Conservation (phyloP, 2,888 invertebrate species). For the Drosophila greeni region DNA sequence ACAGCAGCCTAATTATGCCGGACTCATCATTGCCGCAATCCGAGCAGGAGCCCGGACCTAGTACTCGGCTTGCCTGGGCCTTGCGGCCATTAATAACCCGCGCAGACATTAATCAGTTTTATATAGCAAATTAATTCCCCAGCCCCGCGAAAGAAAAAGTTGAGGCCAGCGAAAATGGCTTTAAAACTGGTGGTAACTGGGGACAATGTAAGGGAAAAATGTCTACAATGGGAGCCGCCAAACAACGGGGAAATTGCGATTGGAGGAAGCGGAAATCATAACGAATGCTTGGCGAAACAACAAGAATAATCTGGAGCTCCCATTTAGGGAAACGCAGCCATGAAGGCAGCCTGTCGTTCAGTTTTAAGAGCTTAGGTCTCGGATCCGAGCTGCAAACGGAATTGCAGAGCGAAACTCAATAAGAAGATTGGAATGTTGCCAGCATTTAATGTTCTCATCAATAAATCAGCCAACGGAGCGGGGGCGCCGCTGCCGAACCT, state of each 20-base stretch:
- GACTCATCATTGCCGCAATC: slow-evolving; percentile 26
- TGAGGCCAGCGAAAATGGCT: slow-evolving; percentile 3
- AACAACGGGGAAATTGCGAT: not conserved
- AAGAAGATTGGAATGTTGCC: slow-evolving; percentile 33
- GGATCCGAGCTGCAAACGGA: slow-evolving; percentile 10
- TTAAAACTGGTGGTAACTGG: slow-evolving; percentile 14
- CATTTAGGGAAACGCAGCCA: not conserved
- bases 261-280: slow-evolving; percentile 10
- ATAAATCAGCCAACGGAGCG: slow-evolving; percentile 25
- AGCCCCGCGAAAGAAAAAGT: not conserved
- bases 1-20: slow-evolving; percentile 26
- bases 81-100: slow-evolving; percentile 54
- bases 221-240: not conserved
- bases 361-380: slow-evolving; percentile 15
- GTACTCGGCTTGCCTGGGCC: slow-evolving; percentile 24
- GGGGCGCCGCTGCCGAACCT: not conserved
- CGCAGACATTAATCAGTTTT: slow-evolving; percentile 64
- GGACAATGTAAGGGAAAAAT: not conserved
- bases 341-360: slow-evolving; percentile 17
- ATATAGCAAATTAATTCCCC: slow-evolving; percentile 64
- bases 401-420: slow-evolving; percentile 8
- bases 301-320: slow-evolving; percentile 1
- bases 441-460: slow-evolving; percentile 37
- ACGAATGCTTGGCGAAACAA: slow-evolving; percentile 13
- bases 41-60: slow-evolving; percentile 4